Conservation (phyloP, 2,888 invertebrate species). For the Apeira syringaria region DNA sequence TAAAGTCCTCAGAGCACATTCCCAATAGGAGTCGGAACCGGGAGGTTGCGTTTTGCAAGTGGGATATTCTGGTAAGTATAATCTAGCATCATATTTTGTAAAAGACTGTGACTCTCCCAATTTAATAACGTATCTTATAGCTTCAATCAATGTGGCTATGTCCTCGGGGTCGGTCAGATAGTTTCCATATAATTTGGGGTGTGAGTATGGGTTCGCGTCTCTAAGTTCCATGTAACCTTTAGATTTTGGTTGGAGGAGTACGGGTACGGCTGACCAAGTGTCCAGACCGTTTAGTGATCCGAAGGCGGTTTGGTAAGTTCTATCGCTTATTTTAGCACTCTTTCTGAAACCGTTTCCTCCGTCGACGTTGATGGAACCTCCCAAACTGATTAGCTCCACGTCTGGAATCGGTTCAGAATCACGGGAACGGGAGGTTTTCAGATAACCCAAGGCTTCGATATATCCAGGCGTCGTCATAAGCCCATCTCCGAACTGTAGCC, state of each 20-base stretch:
- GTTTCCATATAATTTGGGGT: slow-evolving; percentile 91
- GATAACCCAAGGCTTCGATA: slow-evolving; percentile 86
- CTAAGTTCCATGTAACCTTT: slow-evolving; percentile 87
- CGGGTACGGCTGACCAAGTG: slow-evolving; percentile 86
- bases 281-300: slow-evolving; percentile 79
- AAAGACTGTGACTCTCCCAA: slow-evolving; percentile 85
- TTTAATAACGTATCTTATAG: slow-evolving; percentile 84
- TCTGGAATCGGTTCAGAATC: slow-evolving; percentile 85
- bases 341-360: slow-evolving; percentile 76
- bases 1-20: slow-evolving; percentile 85
- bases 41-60: slow-evolving; percentile 75
- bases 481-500: slow-evolving; percentile 79
- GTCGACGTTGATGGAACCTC: slow-evolving; percentile 86
- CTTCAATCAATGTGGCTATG: slow-evolving; percentile 82
- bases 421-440: slow-evolving; percentile 82
- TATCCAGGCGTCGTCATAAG: slow-evolving; percentile 85
- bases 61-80: slow-evolving; percentile 79
- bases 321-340: slow-evolving; percentile 82
- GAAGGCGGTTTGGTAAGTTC: slow-evolving; percentile 82
- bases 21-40: slow-evolving; percentile 87
- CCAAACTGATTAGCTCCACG: slow-evolving; percentile 86
- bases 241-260: slow-evolving; percentile 90
- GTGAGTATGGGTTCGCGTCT: slow-evolving; percentile 88
- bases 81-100: slow-evolving; percentile 77
- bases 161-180: slow-evolving; percentile 89